phyloP scores from a whole-genome alignment of 2,113 vertebrate genomes.

The Phaethornis superciliosus region DNA sequence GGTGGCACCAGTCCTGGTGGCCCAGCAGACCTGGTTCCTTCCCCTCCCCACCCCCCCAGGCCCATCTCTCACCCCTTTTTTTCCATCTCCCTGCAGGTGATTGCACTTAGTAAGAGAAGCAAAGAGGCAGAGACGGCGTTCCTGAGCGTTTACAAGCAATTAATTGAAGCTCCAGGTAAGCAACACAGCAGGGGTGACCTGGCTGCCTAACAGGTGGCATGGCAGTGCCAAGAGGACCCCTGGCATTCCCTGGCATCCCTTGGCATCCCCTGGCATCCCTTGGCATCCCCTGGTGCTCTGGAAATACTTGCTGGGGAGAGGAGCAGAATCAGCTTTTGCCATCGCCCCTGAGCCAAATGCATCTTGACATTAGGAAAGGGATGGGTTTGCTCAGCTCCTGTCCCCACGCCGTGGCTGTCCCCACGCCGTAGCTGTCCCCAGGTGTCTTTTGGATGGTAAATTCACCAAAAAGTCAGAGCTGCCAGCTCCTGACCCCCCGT shows the following conservation, averaged over 20 bases:
- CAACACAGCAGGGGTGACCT: constrained; percentile 14
- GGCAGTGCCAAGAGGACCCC: background rate
- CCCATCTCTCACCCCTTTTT: background rate
- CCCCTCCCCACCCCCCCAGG: background rate
- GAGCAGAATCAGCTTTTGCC: constrained; percentile 63
- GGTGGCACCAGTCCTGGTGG: accelerated
- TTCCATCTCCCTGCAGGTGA: constrained; percentile 82
- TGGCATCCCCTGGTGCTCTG: constrained; percentile 11
- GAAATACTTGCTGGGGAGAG: constrained; percentile 29
- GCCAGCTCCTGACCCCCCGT: no score
- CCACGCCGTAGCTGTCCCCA: constrained; percentile 47
- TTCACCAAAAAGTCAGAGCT: background rate
- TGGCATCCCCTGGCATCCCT: background rate
- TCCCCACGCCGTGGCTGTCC: constrained; percentile 47
- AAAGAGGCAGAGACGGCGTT: constrained; percentile 96
- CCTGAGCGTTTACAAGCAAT: constrained; percentile 94
- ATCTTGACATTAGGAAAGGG: constrained; percentile 72
- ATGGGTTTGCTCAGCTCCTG: constrained; percentile 70
- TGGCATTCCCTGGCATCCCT: background rate
- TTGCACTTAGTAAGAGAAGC: constrained; percentile 95
- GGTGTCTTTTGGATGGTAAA: constrained; percentile 58
- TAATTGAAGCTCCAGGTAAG: constrained; percentile 97
- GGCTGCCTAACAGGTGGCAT: background rate
- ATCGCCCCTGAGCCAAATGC: constrained; percentile 69
- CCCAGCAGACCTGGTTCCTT: accelerated